A percentile compares a stretch with the other conserved stretches of the same genome.
Conservation (phyloP, 2,888 invertebrate genomes). For the Nemotelus nigrinus region DNA sequence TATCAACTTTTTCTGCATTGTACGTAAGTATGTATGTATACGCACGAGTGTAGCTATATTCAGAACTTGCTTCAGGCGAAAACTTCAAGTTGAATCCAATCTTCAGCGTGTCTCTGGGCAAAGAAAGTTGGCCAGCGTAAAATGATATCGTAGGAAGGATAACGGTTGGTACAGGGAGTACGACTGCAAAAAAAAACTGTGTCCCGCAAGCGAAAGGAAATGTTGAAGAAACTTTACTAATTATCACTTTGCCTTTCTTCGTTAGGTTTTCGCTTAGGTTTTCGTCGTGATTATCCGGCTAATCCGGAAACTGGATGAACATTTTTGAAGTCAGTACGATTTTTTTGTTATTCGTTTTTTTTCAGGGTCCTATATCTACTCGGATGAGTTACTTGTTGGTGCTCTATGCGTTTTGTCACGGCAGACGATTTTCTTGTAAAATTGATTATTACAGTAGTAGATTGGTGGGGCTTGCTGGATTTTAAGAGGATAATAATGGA, state of each 20-base stretch:
- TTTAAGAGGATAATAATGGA: too few species aligned
- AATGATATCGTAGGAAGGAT: neutral
- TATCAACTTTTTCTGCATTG: too few species aligned
- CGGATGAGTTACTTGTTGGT: neutral
- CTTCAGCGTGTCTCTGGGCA: neutral
- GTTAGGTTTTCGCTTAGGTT: conserved; percentile 11
- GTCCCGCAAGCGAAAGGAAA: conserved; percentile 1
- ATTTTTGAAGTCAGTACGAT: conserved; percentile 19
- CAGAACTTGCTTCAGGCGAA: too few species aligned
- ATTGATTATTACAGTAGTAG: neutral
- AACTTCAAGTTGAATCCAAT: neutral
- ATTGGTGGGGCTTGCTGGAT: neutral
- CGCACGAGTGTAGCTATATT: too few species aligned
- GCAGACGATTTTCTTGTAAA: conserved; percentile 18
- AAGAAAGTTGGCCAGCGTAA: neutral
- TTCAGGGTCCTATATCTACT: neutral
- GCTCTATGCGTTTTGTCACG: neutral
- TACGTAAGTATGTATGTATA: too few species aligned
- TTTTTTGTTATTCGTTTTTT: neutral
- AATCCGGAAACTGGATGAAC: conserved; percentile 38
- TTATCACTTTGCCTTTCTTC: conserved; percentile 35
- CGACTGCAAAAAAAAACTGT: neutral
- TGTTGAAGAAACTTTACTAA: conserved; percentile 36
- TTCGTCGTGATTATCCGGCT: conserved; percentile 35
- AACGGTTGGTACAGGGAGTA: neutral